Conservation (phyloP, 2,113 vertebrate species). For the Eurypyga helias region DNA sequence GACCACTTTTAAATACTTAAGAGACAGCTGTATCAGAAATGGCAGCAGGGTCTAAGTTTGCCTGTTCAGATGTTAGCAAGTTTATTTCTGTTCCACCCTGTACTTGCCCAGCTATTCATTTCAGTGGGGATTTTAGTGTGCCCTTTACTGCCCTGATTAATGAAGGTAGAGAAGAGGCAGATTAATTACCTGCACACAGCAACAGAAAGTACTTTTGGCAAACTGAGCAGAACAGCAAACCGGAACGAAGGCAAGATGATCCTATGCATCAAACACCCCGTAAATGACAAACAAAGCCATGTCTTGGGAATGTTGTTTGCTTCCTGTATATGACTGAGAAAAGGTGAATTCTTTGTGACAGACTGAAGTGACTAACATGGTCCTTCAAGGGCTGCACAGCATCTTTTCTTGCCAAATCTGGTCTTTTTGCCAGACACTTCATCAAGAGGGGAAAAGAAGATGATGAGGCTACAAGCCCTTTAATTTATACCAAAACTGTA, state of each 20-base stretch:
- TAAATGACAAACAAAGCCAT: background rate
- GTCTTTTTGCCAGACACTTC: background rate
- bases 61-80: background rate
- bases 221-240: background rate
- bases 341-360: background rate
- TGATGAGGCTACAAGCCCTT: background rate
- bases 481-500: background rate
- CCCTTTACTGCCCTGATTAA: background rate
- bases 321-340: background rate
- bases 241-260: background rate
- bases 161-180: background rate
- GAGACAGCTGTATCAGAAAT: background rate
- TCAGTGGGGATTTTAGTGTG: background rate
- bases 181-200: background rate
- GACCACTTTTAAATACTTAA: background rate
- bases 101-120: background rate
- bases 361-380: background rate
- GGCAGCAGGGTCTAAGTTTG: background rate
- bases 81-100: background rate
- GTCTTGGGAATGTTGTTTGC: background rate
- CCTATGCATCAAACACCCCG: background rate
- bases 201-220: background rate
- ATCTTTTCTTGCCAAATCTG: background rate
- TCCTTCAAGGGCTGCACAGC: background rate
- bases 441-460: background rate